phyloP scores from a whole-genome alignment of 2,113 vertebrate species.

The Neotragus pygmaeus region DNA sequence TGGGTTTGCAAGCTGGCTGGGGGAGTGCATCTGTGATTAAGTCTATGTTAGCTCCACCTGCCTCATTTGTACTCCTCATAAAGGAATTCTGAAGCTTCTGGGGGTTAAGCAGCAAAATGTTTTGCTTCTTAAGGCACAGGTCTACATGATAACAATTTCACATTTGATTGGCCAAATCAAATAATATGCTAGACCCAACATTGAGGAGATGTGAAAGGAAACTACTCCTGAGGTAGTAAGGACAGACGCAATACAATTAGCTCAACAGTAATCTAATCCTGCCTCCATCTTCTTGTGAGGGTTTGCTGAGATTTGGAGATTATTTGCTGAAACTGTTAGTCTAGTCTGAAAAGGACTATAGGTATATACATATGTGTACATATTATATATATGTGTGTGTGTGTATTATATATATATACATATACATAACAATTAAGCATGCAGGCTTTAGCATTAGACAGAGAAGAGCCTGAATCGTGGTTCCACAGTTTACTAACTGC shows the following conservation, averaged over 20 bases:
- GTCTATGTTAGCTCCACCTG: neutral
- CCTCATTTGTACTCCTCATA: neutral
- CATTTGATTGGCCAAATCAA: neutral
- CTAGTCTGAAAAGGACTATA: neutral
- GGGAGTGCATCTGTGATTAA: neutral
- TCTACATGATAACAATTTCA: neutral
- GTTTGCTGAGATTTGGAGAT: neutral
- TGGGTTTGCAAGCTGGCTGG: neutral
- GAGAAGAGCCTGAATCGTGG: neutral
- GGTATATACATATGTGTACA: too few relatives aligned
- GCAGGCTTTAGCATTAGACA: neutral
- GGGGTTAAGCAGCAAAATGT: neutral
- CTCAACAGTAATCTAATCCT: neutral
- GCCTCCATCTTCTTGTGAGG: neutral
- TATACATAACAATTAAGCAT: neutral
- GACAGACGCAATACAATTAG: neutral
- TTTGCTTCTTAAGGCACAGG: neutral
- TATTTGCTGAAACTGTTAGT: neutral
- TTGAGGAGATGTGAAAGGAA: neutral
- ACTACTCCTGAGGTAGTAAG: neutral
- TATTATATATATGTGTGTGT: neutral
- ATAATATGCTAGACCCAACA: neutral
- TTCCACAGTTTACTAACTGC: neutral
- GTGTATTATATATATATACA: accelerated
- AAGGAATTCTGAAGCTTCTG: neutral